Evolutionary conservation across 2,797 vertebrate genomes (phyloP), one percentile per base, ranked within the genome.

Genomic region (Synaphobranchus kaupii): DNA sequence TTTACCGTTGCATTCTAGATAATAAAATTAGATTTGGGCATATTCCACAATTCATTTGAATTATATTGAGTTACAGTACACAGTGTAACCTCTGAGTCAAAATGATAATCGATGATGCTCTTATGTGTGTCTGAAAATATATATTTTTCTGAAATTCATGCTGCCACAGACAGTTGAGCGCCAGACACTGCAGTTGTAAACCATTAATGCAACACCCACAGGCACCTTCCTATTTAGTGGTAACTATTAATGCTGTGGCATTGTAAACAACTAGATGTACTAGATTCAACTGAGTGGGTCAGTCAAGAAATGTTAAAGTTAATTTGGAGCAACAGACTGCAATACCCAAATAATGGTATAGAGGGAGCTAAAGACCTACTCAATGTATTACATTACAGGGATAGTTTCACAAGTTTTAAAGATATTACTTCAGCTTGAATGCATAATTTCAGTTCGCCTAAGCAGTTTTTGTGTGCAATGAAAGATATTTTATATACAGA

Each of bases 281-380:
- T n/a, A n/a, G 56, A 58, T 31, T 71, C 28, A 71, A 34, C 10
- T 31, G n/a, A 31, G 31, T 31, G 28, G 25, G 6, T 63, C 20
- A 63, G 60, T 63, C 0, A 34, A 71, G 9, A 71, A 71, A 28
- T 76, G 73, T 39, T 3, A 39, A 44, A 5, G 9, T 76, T n/a
- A 10, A 71, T 31, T 44, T 76, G 68, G 17, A n/a, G 34, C 31
- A 76, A 76, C 31, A 44, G 13, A 22, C 8, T 76, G 73, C 15
- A 76, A 76, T 76, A 39, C 34, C 39, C 20, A 13, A 76, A 76
- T 76, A 34, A 9, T 5, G 73, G 39, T 20, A 44, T 6, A 76
- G 73, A 34, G 73, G 73, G 73, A 44, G 73, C 73, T 44, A 76
- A 22, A 76, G 73, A 76, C 34, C 39, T 76, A 9, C 73, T 76